phyloP scores from a whole-genome alignment of 2,797 vertebrate species.

The Malacoraja senta region DNA sequence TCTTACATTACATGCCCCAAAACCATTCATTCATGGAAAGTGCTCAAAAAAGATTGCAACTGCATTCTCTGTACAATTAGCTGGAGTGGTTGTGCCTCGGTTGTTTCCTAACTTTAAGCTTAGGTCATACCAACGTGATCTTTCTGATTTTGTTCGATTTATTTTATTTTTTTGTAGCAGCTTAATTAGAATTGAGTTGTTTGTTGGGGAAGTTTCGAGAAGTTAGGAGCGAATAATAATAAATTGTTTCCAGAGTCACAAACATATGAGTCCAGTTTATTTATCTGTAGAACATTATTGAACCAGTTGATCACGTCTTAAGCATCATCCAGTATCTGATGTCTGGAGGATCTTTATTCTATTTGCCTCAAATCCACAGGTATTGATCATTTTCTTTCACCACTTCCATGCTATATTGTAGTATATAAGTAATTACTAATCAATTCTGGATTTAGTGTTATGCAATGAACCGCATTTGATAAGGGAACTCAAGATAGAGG shows the following conservation, averaged over 20 bases:
- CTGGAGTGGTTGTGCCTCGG: background rate
- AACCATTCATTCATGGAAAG: background rate
- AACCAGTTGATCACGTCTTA: background rate
- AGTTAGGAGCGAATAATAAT: background rate
- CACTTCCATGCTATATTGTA: background rate
- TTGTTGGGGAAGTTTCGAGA: background rate
- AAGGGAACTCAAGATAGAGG: too few species aligned
- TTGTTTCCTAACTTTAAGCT: background rate
- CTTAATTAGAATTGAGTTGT: background rate
- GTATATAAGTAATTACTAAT: background rate
- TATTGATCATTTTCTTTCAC: background rate
- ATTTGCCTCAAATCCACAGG: background rate
- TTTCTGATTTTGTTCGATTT: background rate
- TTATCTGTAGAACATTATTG: background rate
- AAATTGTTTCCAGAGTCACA: background rate
- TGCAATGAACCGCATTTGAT: too few species aligned
- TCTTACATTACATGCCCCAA: background rate
- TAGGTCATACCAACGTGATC: background rate
- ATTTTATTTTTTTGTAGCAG: background rate
- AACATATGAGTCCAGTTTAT: background rate
- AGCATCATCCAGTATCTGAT: background rate
- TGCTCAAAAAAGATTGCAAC: background rate
- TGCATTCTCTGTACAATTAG: background rate
- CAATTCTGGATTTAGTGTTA: too few species aligned
- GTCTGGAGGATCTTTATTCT: background rate